Conservation (phyloP, 2,797 vertebrate species). For the Fringilla coelebs region DNA sequence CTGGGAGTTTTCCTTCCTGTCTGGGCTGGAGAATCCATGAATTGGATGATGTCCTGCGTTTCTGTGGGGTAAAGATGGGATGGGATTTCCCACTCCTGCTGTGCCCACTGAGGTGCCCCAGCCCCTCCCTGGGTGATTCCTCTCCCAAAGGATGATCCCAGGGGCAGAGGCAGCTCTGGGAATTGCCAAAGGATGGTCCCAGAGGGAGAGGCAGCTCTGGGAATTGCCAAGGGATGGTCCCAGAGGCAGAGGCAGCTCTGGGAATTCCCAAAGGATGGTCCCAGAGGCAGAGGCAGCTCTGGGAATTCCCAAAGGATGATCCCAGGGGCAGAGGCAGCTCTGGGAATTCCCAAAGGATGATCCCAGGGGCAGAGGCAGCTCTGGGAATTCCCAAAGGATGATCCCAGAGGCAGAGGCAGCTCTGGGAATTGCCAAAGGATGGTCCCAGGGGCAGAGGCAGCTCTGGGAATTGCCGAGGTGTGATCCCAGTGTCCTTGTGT, state of each 20-base stretch:
- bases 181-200: too few species aligned
- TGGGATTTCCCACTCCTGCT: not conserved
- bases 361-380: too few species aligned
- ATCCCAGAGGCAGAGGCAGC: not conserved
- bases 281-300: too few species aligned
- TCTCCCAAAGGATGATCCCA: not conserved
- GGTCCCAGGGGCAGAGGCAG: not conserved
- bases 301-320: too few species aligned
- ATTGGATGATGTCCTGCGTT: not conserved
- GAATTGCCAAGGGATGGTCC: too few species aligned
- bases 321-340: too few species aligned
- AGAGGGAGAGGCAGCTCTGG: too few species aligned
- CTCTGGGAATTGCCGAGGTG: accelerated
- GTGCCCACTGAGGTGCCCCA: not conserved
- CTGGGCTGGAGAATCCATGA: not conserved
- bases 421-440: not conserved
- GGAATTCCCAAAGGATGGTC: too few species aligned
- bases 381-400: too few species aligned
- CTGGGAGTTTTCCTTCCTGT: not conserved
- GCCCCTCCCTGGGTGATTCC: not conserved
- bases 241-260: too few species aligned
- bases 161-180: too few species aligned
- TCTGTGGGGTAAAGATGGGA: not conserved
- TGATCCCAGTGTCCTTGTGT: not conserved
- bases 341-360: too few species aligned